A percentile compares a stretch with the other conserved stretches of the same genome.
Conservation (phyloP, 2,888 invertebrate species). For the Diarsia brunnea region DNA sequence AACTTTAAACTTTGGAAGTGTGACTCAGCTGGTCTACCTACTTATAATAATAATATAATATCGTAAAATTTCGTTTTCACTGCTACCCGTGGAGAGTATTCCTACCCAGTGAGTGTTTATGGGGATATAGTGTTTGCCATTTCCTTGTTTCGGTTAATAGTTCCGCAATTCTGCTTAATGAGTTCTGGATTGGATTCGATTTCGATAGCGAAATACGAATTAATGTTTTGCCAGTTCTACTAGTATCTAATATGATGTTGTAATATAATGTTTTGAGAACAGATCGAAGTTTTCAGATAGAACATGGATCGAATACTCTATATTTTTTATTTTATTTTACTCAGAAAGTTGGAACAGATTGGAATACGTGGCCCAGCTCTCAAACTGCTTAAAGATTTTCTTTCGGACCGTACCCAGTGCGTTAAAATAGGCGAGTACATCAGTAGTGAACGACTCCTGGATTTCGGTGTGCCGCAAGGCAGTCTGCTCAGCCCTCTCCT, state of each 20-base stretch:
- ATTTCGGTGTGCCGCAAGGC: too few species aligned
- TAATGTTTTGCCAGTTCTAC: background rate
- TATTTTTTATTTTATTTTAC: too few species aligned
- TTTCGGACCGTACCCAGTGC: too few species aligned
- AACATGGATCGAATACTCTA: background rate
- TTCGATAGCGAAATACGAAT: constrained; percentile 10
- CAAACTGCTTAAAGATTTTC: too few species aligned
- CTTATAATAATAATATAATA: too few species aligned
- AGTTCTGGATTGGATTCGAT: constrained; percentile 29
- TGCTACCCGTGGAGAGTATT: constrained; percentile 2
- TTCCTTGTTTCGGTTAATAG: constrained; percentile 17
- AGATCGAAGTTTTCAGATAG: background rate
- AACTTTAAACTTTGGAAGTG: constrained; percentile 10
- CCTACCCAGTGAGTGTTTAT: constrained; percentile 10
- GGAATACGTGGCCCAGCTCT: too few species aligned
- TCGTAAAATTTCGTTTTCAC: constrained; percentile 16
- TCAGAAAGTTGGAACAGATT: too few species aligned
- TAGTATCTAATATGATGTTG: background rate
- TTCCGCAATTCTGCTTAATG: constrained; percentile 13
- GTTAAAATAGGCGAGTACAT: too few species aligned
- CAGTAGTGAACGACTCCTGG: too few species aligned
- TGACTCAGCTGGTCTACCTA: constrained; percentile 12
- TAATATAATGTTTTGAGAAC: background rate
- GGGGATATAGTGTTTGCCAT: constrained; percentile 8
- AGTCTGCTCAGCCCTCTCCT: too few species aligned